Conservation (phyloP, 2,888 invertebrate genomes). For the Nebria brevicollis region DNA sequence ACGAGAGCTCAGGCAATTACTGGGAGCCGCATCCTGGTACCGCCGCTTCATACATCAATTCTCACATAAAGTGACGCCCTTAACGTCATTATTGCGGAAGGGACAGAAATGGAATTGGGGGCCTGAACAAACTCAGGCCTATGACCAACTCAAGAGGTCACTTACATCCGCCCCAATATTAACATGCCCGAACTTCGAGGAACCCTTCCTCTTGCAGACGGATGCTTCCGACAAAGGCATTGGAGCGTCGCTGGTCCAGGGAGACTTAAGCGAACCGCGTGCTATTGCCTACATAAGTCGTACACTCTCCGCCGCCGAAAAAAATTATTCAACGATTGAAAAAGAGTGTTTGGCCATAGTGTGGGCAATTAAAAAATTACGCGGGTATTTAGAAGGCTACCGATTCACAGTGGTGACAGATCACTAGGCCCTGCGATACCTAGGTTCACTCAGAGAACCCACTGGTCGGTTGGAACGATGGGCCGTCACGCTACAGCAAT, state of each 20-base stretch:
- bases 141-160: slow-evolving; percentile 40
- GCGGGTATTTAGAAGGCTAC: too few relatives aligned
- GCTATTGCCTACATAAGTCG: slow-evolving; percentile 46
- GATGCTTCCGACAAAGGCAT: slow-evolving; percentile 34
- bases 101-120: slow-evolving; percentile 47
- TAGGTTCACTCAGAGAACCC: too few relatives aligned
- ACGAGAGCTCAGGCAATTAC: too few relatives aligned
- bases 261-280: not conserved
- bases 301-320: slow-evolving; percentile 35
- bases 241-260: slow-evolving; percentile 43
- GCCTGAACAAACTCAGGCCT: slow-evolving; percentile 48
- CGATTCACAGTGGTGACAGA: too few relatives aligned
- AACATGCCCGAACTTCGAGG: slow-evolving; percentile 48
- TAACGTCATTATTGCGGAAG: slow-evolving; percentile 50
- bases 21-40: too few relatives aligned
- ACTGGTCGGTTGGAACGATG: too few relatives aligned
- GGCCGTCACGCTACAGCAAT: too few relatives aligned
- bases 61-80: slow-evolving; percentile 48
- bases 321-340: slow-evolving; percentile 46
- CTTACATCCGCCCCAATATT: slow-evolving; percentile 48
- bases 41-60: slow-evolving; percentile 46
- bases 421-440: too few relatives aligned
- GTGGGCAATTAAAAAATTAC: too few relatives aligned
- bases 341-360: slow-evolving; percentile 24
- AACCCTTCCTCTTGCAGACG: slow-evolving; percentile 46